These are phyloP conservation scores for Drosophila villosipedis DNA, from an alignment of 2,888 invertebrate species.

Conservation along the genomic window DNA sequence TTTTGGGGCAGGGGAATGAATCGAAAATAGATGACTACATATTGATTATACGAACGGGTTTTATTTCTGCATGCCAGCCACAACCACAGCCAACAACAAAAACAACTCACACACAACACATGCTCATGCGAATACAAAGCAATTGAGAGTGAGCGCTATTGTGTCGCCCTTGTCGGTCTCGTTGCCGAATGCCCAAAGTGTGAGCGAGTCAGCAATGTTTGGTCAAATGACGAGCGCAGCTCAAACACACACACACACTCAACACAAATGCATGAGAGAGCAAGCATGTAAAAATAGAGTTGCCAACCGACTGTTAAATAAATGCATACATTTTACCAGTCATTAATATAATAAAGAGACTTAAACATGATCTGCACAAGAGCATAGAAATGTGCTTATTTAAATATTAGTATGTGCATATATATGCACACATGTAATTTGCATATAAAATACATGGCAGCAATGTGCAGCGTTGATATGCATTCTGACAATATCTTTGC, in stretches of 20 bases:
- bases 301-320: constrained; percentile 35
- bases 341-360: not conserved
- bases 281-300: constrained; percentile 35
- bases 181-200: constrained; percentile 9
- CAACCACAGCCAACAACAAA: constrained; percentile 46
- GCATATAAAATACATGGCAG: not conserved
- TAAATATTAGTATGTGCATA: not conserved
- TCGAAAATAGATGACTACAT: constrained; percentile 72
- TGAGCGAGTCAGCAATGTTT: constrained; percentile 41
- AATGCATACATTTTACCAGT: constrained; percentile 20
- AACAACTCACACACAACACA: constrained; percentile 30
- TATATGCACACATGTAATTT: not conserved
- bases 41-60: constrained; percentile 78
- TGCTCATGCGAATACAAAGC: constrained; percentile 33
- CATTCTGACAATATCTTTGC: not conserved
- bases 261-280: constrained; percentile 31
- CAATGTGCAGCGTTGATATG: not conserved
- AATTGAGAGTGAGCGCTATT: constrained; percentile 33
- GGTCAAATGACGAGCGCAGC: constrained; percentile 25
- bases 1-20: constrained; percentile 20
- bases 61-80: constrained; percentile 56
- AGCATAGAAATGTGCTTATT: not conserved
- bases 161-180: constrained; percentile 38
- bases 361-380: not conserved
- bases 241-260: constrained; percentile 10